phyloP scores from a whole-genome alignment of 35 echinoderm and acorn worm species.

The Lytechinus variegatus region DNA sequence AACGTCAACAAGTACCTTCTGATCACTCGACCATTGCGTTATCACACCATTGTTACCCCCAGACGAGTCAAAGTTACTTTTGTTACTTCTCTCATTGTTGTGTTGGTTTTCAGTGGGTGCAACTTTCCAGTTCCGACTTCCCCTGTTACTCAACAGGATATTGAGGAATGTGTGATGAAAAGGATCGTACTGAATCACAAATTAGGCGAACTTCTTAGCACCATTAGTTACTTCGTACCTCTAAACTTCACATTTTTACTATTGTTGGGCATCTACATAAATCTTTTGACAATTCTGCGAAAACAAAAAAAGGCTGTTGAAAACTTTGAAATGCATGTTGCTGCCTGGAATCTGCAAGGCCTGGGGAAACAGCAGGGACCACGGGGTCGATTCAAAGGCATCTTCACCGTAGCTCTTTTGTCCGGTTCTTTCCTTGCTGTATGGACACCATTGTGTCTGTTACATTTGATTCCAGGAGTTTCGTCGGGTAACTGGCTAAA shows the following conservation, averaged over 20 bases:
- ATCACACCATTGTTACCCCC: neutral
- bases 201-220: neutral
- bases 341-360: too few species aligned
- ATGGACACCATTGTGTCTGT: too few species aligned
- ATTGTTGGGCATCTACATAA: neutral
- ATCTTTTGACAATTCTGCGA: neutral
- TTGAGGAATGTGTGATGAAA: neutral
- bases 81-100: neutral
- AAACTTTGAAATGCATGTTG: neutral
- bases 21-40: neutral
- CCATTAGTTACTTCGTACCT: neutral
- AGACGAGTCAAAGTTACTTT: neutral
- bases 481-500: neutral
- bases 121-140: neutral
- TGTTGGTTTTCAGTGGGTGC: neutral
- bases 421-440: too few species aligned
- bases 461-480: neutral
- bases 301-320: neutral
- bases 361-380: too few species aligned
- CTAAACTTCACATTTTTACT: neutral
- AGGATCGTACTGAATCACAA: neutral
- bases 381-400: too few species aligned
- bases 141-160: neutral
- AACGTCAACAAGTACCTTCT: neutral
- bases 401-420: too few species aligned